Evolutionary conservation across 2,888 invertebrate genomes (phyloP).

Genomic region (Drosophila bunnanda): DNA sequence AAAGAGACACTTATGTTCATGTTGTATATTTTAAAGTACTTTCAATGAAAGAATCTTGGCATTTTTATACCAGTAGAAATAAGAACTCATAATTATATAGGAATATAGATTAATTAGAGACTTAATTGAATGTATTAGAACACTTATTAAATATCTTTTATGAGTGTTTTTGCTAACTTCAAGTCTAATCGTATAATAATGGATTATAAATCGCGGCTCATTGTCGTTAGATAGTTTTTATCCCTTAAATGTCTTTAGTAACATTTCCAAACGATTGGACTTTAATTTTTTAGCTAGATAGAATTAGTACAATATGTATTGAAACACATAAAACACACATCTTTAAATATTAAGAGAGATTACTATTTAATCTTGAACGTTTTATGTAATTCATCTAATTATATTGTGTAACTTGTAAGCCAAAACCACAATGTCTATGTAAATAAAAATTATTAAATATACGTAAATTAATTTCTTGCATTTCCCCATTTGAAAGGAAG

Average conservation of each 20-base stretch:
- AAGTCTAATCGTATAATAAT: no score
- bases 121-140: neutral
- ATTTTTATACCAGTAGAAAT: neutral
- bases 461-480: conserved; percentile 2
- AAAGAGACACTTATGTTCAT: neutral
- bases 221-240: neutral
- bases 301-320: neutral
- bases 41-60: neutral
- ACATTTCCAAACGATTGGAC: neutral
- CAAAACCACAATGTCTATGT: neutral
- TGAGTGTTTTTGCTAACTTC: no score
- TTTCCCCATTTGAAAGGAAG: conserved; percentile 30
- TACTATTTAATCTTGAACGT: neutral
- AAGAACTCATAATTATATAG: neutral
- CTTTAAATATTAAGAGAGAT: neutral
- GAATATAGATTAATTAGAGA: neutral
- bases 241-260: neutral
- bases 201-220: neutral
- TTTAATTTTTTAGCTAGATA: neutral
- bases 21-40: neutral
- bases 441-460: no score
- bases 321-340: no score
- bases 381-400: neutral
- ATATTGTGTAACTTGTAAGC: neutral
- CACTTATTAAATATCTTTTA: neutral